Base-by-base conservation (phyloP, 2,888 invertebrate species). In the Melipona beecheii region DNA sequence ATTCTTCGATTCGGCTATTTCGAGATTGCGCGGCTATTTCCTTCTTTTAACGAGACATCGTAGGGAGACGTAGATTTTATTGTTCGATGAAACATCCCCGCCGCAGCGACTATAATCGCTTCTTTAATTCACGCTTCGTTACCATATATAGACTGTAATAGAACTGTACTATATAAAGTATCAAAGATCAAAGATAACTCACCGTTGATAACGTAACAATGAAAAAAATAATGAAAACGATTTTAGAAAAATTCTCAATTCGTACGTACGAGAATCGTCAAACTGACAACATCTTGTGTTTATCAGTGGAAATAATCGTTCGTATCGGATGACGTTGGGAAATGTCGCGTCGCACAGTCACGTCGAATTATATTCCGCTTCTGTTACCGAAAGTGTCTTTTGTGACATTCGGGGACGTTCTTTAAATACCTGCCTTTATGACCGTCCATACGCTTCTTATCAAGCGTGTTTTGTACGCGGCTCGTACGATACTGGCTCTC, bases 391-490 rank as follows among this genome's bases (percentile, higher is more conserved):
- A 72, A 68, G 56, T 56, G 83, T 71, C 83, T 83, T 72, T 75
- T 66, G 75, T 62, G 54, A 86, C 89, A 90, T 89, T 90, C 90
- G 66, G 85, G 78, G 84, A 85, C 81, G 75, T 90, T 89, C 84
- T 86, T 84, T 80, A 89, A 88, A 84, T 81, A 86, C 83, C 83
- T 81, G 80, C 54, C 81, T 86, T 43, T 58, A 84, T 62, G 72
- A 64, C 52, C 68, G 83, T 68, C 81, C 88, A 86, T 90, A 90
- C 91, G 88, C 82, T 90, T 88, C 89, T 91, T 89, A 89, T 86
- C 86, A 90, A 89, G 90, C 89, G 82, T 85, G 90, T 92, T 92
- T 92, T 92, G 91, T 92, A 89, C 86, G 83, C 85, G 86, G 54
- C 91, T 91, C 90, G 86, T 89, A 90, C 87, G 90, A 89, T 79